phyloP scores from a whole-genome alignment of 2,797 vertebrate species.

The Eutrigla gurnardus region DNA sequence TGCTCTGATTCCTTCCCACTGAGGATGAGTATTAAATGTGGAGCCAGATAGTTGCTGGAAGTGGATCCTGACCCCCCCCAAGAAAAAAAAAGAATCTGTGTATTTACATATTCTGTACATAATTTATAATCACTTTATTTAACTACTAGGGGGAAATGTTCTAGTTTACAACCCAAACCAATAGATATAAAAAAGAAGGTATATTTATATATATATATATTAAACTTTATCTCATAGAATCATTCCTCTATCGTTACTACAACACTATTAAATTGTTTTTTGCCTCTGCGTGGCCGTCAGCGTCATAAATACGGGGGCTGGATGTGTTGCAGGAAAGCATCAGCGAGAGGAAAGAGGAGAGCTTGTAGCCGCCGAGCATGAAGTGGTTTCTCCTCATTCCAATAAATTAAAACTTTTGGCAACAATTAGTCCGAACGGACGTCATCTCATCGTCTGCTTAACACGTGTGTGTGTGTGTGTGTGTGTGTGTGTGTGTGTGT shows the following conservation, averaged over 20 bases:
- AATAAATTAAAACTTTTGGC: slow-evolving; percentile 13
- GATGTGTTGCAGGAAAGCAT: slow-evolving; percentile 18
- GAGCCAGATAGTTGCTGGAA: slow-evolving; percentile 8
- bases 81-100: slow-evolving; percentile 25
- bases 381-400: background rate
- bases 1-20: background rate
- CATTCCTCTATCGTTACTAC: slow-evolving; percentile 46
- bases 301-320: slow-evolving; percentile 20
- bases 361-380: background rate
- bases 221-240: slow-evolving; percentile 51
- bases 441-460: background rate
- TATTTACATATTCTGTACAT: slow-evolving; percentile 75
- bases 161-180: slow-evolving; percentile 47
- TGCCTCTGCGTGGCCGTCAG: background rate
- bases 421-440: slow-evolving; percentile 1
- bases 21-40: slow-evolving; percentile 1
- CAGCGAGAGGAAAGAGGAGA: background rate
- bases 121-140: slow-evolving; percentile 26
- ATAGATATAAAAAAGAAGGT: slow-evolving; percentile 13
- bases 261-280: slow-evolving; percentile 35
- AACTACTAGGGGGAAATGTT: slow-evolving; percentile 19
- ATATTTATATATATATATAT: slow-evolving; percentile 55
- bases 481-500: background rate
- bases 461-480: background rate
- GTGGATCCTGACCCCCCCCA: slow-evolving; percentile 6